Base-by-base conservation (phyloP, 2,888 invertebrate species). In the Monoplex corrugatus region DNA sequence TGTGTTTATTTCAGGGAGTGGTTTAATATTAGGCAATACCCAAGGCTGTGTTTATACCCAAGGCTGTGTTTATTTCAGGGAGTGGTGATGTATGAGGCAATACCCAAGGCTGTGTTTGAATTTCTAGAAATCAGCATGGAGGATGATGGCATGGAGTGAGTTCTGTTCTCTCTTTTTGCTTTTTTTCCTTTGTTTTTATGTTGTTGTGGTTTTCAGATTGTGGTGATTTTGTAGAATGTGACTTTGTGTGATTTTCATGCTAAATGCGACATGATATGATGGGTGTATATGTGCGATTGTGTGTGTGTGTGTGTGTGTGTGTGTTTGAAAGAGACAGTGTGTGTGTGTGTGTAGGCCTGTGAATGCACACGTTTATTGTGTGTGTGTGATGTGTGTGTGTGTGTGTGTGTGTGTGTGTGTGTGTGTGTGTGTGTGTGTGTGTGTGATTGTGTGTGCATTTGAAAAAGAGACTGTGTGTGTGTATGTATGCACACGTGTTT, bases 91-190 rank as follows among this genome's bases (percentile, higher is more conserved):
- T 89, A 92, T 72, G 94, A 94, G 43, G 92, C 91, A 13, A 92
- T 93, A 68, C 94, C 95, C 32, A 93, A 93, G 87, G 90, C 91
- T 32, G 90, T 95, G 43, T 90, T 94, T 78, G 91, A 93, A 83
- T 95, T 95, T 89, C 91, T 95, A n/a, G 93, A 94, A 44, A 90
- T 91, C 50, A 87, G 87, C 45, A 80, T 85, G 19, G 50, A 87
- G 38, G 87, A 90, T 45, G 88, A 84, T 32, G 89, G 90, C n/a
- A 87, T 91, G 43, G 92, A 92, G 92, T 92, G 88, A 89, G 92
- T 91, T 40, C 43, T 6, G 43, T 80, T n/a, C 1, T n/a, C 5
- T 1, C 23, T 35, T 38, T 8, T 32, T 2, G 38, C 19, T 32
- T 2, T 35, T 57, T 38, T 23, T 28, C 35, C 16, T 57, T 35